These are phyloP conservation scores for Linepithema humile DNA, from an alignment of 1,140 invertebrate genomes.

Conservation along the genomic window DNA sequence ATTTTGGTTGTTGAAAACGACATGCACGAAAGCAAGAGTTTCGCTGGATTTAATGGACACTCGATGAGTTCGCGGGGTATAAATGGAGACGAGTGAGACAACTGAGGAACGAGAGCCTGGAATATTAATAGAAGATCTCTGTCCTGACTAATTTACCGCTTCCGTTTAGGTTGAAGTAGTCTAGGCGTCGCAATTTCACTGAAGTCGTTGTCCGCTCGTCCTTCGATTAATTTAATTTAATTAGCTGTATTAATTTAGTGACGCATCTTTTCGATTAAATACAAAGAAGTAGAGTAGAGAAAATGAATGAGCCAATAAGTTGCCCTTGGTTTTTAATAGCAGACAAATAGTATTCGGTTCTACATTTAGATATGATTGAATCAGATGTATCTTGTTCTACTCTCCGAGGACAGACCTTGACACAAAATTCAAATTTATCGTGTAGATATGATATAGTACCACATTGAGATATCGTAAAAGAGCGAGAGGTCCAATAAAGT, in stretches of 20 bases:
- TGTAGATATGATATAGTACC: neutral
- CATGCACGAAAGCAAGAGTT: conserved; percentile 53
- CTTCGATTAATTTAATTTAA: conserved; percentile 13
- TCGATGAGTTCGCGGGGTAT: conserved; percentile 24
- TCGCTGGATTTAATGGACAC: conserved; percentile 57
- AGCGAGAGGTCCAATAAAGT: neutral
- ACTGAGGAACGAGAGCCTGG: conserved; percentile 13
- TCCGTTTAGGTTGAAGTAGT: conserved; percentile 58
- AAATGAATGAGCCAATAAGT: conserved; percentile 4
- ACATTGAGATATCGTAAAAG: neutral
- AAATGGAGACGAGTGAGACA: conserved; percentile 34
- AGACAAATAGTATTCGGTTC: conserved; percentile 11
- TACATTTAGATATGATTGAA: conserved; percentile 28
- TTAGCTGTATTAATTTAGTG: neutral
- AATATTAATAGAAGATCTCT: conserved; percentile 73
- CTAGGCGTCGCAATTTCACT: neutral
- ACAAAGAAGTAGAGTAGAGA: neutral
- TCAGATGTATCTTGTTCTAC: neutral
- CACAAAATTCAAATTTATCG: conserved; percentile 25
- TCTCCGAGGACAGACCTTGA: conserved; percentile 13
- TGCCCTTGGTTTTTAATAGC: neutral
- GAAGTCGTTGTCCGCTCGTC: conserved; percentile 4
- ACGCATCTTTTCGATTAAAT: neutral
- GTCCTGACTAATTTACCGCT: conserved; percentile 71
- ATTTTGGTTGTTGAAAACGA: conserved; percentile 32